These are phyloP conservation scores for Yponomeuta malinellus DNA, from an alignment of 2,888 invertebrate genomes.

Conservation along the genomic window DNA sequence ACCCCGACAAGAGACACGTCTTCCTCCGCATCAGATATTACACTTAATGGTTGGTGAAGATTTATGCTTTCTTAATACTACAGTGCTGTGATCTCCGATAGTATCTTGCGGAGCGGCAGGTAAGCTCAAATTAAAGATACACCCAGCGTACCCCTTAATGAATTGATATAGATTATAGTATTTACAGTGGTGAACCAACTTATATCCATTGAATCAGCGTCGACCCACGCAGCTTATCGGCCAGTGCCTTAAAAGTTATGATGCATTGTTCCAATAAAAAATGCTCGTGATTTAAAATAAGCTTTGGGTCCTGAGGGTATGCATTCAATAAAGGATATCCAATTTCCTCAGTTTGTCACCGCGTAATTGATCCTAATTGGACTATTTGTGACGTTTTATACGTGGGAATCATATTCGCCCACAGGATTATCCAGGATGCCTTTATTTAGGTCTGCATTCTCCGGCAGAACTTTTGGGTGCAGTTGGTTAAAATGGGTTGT, in stretches of 20 bases:
- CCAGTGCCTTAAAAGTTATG: background rate
- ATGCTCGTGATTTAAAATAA: background rate
- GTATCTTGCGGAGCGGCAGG: constrained; percentile 8
- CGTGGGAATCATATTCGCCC: constrained; percentile 30
- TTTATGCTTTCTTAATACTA: constrained; percentile 12
- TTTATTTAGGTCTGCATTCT: constrained; percentile 33
- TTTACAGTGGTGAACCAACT: constrained; percentile 42
- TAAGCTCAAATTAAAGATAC: constrained; percentile 11
- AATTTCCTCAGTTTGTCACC: constrained; percentile 26
- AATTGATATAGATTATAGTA: constrained; percentile 38
- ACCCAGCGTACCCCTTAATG: background rate
- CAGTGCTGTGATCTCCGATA: constrained; percentile 3
- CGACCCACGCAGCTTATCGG: background rate
- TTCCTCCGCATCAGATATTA: constrained; percentile 3
- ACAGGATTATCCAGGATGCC: constrained; percentile 38
- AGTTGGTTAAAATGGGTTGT: constrained; percentile 21
- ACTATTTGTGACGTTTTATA: constrained; percentile 18
- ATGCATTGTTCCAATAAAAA: constrained; percentile 2
- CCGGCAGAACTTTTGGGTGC: constrained; percentile 25
- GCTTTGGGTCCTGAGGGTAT: background rate
- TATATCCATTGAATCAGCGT: constrained; percentile 38
- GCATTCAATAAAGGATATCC: constrained; percentile 23
- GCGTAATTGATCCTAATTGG: constrained; percentile 7
- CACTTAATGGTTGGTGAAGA: constrained; percentile 8
- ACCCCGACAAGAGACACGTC: constrained; percentile 24